Conservation (phyloP, 1,140 invertebrate species). For the Ladona fulva region DNA sequence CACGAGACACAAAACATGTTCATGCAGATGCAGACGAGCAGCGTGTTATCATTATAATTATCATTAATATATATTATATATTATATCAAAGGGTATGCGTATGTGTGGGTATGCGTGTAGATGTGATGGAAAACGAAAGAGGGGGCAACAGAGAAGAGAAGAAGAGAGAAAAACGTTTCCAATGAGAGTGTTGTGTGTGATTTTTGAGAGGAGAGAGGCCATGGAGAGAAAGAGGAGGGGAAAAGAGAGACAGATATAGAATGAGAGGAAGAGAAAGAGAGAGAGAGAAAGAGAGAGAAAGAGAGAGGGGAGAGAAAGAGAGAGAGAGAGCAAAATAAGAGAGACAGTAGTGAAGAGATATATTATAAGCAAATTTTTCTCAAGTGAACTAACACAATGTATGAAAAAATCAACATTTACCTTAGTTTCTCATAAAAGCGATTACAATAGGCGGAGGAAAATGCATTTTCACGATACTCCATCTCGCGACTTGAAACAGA, state of each 20-base stretch:
- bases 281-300: not conserved
- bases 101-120: not conserved
- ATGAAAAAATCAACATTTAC: no score
- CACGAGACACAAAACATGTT: not conserved
- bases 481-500: no score
- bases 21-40: not conserved
- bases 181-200: not conserved
- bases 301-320: not conserved
- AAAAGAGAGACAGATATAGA: not conserved
- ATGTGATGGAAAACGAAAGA: not conserved
- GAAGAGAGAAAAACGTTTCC: not conserved
- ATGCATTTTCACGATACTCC: no score
- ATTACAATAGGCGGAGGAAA: no score
- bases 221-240: not conserved
- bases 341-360: conserved; percentile 5
- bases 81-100: not conserved
- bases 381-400: not conserved
- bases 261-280: not conserved
- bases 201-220: not conserved
- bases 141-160: not conserved
- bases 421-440: no score
- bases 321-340: conserved; percentile 7
- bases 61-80: no score
- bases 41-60: not conserved
- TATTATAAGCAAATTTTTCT: not conserved